These are phyloP conservation scores for Austrolebias charrua DNA, from an alignment of 2,797 vertebrate genomes.

Conservation along the genomic window DNA sequence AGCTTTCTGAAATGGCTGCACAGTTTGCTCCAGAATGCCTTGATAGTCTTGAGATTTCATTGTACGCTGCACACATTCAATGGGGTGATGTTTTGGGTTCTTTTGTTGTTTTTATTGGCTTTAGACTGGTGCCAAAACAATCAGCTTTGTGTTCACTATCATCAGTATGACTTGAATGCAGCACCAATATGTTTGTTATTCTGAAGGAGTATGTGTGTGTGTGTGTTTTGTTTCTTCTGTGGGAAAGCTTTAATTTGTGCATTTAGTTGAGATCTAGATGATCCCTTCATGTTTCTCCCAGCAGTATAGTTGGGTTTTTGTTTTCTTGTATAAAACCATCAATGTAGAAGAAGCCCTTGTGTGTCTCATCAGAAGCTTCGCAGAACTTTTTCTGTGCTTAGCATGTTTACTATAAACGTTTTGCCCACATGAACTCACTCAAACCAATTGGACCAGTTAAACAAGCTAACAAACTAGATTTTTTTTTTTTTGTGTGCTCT, in stretches of 20 bases:
- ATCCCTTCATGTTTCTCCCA: background rate
- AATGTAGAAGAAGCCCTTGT: slow-evolving; percentile 15
- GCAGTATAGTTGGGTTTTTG: background rate
- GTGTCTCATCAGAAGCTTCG: slow-evolving; percentile 38
- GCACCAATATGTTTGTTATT: too few species aligned
- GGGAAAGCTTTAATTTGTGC: background rate
- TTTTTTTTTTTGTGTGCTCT: background rate
- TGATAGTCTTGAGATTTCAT: too few species aligned
- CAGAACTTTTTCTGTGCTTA: slow-evolving; percentile 26
- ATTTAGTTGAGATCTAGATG: background rate
- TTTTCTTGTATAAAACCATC: background rate
- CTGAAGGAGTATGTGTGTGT: too few species aligned
- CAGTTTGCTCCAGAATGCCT: too few species aligned
- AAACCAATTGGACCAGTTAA: background rate
- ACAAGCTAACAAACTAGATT: background rate
- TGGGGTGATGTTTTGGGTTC: too few species aligned
- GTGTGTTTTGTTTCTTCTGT: too few species aligned
- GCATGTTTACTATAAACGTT: slow-evolving; percentile 29
- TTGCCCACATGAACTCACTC: slow-evolving; percentile 28
- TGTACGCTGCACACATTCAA: too few species aligned
- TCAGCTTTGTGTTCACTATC: too few species aligned
- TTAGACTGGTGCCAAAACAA: too few species aligned
- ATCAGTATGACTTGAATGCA: too few species aligned
- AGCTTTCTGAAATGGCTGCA: too few species aligned
- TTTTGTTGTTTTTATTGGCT: too few species aligned